These are phyloP conservation scores for Leptopilina boulardi DNA, from an alignment of 1,140 invertebrate species.

Conservation along the genomic window DNA sequence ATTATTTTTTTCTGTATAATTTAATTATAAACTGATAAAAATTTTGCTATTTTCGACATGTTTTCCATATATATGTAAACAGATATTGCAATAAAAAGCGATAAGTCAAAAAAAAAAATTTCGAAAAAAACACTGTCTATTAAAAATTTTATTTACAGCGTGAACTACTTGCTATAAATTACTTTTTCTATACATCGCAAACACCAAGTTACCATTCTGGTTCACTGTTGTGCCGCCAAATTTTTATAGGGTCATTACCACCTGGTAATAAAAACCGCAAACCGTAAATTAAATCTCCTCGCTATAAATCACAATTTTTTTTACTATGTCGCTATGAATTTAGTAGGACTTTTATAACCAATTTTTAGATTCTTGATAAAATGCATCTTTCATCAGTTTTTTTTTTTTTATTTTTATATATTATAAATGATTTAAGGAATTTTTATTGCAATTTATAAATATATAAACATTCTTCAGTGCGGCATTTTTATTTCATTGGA, in stretches of 20 bases:
- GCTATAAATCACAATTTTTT: slow-evolving; percentile 13
- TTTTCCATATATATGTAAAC: no score
- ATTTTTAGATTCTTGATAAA: slow-evolving; percentile 7
- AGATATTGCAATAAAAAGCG: neutral
- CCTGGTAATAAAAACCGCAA: slow-evolving; percentile 9
- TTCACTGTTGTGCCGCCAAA: neutral
- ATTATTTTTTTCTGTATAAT: neutral
- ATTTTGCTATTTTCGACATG: neutral
- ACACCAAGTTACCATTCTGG: neutral
- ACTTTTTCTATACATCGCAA: neutral
- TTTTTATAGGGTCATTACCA: slow-evolving; percentile 14
- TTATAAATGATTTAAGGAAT: neutral
- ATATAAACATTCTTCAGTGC: neutral
- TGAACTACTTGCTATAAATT: neutral
- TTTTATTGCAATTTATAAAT: neutral
- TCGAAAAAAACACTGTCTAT: neutral
- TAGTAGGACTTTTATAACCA: slow-evolving; percentile 2
- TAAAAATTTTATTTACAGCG: neutral
- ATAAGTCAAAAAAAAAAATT: neutral
- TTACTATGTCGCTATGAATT: neutral
- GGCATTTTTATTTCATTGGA: neutral
- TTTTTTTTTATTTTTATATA: no score
- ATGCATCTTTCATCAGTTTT: slow-evolving; percentile 7
- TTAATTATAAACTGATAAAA: neutral
- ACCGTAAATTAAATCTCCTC: neutral